Evolutionary conservation across 2,888 invertebrate genomes (phyloP), one percentile per base, ranked within the genome.

Genomic region (Pasiphila rectangulata): DNA sequence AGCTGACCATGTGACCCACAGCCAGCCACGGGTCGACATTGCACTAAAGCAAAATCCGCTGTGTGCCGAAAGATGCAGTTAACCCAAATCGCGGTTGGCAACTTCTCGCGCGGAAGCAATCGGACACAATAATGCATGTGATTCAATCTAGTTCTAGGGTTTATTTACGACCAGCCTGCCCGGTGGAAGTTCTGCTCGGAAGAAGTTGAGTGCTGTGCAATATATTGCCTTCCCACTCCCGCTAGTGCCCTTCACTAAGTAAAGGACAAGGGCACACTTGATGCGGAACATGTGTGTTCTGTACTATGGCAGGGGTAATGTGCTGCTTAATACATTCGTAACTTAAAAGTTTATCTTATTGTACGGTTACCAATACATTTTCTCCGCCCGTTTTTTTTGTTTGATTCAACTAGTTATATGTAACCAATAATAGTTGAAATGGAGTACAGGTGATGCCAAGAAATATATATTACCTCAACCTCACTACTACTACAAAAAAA

Each of bases 21-120:
- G 20, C 19, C 23, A 25, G 16, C 17, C 27, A 35, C 37, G 42
- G 39, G 46, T 51, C 47, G 56, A 64, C 59, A 63, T 56, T 64
- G 69, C 20, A 30, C 19, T 38, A 63, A 52, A 54, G 56, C 62
- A 63, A 56, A 59, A 63, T 52, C 57, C 48, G 59, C 64, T 58
- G 59, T 60, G 63, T 68, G 69, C 65, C 16, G 41, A 34, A 23
- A 40, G 23, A 16, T 49, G 65, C 70, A 68, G 72, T 78, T 80
- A 79, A 78, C 79, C 83, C 67, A 81, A 57, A 71, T 79, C 57
- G 57, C 49, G 59, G 57, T 46, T 74, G 77, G 67, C 78, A 75
- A 65, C 72, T 64, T 57, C 66, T 65, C 61, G 60, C 58, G 64
- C 75, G 77, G 79, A 78, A 79, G 71, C 55, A 58, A 66, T 59